These are phyloP conservation scores for Diplolepis rosae DNA, from an alignment of 2,888 invertebrate genomes.

Conservation along the genomic window DNA sequence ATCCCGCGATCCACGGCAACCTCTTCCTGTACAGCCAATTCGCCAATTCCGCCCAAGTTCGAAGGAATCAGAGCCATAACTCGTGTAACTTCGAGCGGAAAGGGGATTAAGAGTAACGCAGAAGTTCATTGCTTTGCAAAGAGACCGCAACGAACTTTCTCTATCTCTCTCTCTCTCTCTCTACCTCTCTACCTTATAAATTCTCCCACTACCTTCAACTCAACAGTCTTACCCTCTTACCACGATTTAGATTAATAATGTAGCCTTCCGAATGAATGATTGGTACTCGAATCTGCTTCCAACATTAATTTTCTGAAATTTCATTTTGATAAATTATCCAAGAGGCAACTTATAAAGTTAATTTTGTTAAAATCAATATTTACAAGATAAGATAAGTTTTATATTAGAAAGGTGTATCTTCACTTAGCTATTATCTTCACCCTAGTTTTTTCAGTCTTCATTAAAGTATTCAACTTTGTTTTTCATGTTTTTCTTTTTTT, in stretches of 20 bases:
- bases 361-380: not conserved
- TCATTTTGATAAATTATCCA: conserved; percentile 27
- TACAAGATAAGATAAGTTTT: not conserved
- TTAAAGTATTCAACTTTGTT: no score
- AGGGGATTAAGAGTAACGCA: conserved; percentile 48
- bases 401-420: not conserved
- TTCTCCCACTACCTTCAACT: conserved; percentile 29
- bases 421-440: no score
- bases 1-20: conserved; percentile 47
- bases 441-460: no score
- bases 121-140: conserved; percentile 46
- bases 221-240: conserved; percentile 33
- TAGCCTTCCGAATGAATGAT: conserved; percentile 21
- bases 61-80: conserved; percentile 49
- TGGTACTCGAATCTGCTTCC: conserved; percentile 15
- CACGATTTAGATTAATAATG: conserved; percentile 25
- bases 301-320: not conserved
- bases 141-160: conserved; percentile 34
- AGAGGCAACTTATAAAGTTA: conserved; percentile 2
- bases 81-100: conserved; percentile 48
- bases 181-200: not conserved
- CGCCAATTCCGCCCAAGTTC: conserved; percentile 48
- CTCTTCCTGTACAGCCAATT: conserved; percentile 47
- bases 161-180: not conserved
- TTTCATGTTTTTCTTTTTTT: no score